Conservation (phyloP, 2,113 vertebrate species). For the Panthera tigris region DNA sequence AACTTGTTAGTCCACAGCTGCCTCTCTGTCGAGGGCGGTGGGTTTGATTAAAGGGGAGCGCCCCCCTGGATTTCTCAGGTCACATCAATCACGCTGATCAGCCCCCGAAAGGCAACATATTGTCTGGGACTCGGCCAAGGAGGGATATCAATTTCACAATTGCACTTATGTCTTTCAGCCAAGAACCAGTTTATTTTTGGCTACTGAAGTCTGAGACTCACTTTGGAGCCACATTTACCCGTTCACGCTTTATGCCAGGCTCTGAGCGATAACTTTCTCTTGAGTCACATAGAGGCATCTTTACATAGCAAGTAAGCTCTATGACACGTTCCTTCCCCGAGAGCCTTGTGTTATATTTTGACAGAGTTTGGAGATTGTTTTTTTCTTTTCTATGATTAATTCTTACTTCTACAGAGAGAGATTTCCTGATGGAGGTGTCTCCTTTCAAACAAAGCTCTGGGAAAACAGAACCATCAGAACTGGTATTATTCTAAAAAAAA, state of each 20-base stretch:
- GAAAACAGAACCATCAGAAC: not conserved
- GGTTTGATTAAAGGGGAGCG: slow-evolving; percentile 92
- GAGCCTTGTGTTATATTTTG: not conserved
- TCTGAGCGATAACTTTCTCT: slow-evolving; percentile 63
- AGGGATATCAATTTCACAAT: slow-evolving; percentile 93
- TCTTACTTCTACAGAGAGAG: not conserved
- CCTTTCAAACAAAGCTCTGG: not conserved
- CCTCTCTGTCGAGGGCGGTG: slow-evolving; percentile 86
- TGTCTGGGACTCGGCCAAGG: slow-evolving; percentile 92
- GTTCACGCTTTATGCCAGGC: slow-evolving; percentile 53
- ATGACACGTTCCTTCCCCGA: not conserved
- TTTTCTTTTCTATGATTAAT: not conserved
- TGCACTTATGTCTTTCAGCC: slow-evolving; percentile 88
- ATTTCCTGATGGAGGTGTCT: not conserved
- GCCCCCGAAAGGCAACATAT: slow-evolving; percentile 95
- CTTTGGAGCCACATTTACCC: slow-evolving; percentile 72
- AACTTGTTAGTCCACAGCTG: slow-evolving; percentile 88
- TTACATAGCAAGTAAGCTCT: not conserved
- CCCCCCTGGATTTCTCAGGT: slow-evolving; percentile 88
- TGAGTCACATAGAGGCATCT: not conserved
- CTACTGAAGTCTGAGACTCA: slow-evolving; percentile 76
- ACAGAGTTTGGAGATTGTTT: not conserved
- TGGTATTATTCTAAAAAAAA: not conserved
- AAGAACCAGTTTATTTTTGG: slow-evolving; percentile 87
- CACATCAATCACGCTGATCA: slow-evolving; percentile 97